These are phyloP conservation scores for Psettodes erumei DNA, from an alignment of 2,113 vertebrate species.

Conservation along the genomic window DNA sequence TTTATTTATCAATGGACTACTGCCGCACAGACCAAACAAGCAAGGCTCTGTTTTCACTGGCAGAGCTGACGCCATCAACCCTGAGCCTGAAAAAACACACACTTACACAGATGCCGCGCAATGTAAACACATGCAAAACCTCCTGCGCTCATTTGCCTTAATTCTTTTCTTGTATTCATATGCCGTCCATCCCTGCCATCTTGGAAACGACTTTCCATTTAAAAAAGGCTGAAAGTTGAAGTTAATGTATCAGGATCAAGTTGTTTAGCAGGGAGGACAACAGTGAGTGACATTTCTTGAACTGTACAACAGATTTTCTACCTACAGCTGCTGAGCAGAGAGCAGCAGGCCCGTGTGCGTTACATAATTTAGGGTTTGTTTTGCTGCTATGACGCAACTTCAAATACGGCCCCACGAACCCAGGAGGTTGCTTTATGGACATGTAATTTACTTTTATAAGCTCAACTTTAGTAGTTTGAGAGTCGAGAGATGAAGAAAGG, in stretches of 20 bases:
- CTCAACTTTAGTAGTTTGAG: conserved; percentile 60
- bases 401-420: conserved; percentile 71
- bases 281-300: neutral
- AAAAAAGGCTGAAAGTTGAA: neutral
- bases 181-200: neutral
- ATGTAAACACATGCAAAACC: neutral
- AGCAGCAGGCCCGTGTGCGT: conserved; percentile 25
- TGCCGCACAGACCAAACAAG: neutral
- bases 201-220: neutral
- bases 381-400: conserved; percentile 70
- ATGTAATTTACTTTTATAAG: conserved; percentile 79
- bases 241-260: neutral
- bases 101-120: no score
- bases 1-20: conserved; percentile 8
- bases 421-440: conserved; percentile 74
- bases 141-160: neutral
- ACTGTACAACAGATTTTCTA: conserved; percentile 9
- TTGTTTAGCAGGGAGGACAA: no score
- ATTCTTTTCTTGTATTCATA: neutral
- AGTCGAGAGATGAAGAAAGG: conserved; percentile 57
- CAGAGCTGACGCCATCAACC: neutral
- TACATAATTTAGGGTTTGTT: conserved; percentile 71
- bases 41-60: neutral
- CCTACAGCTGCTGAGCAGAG: conserved; percentile 34
- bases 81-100: neutral